Base-by-base conservation (phyloP, 2,888 invertebrate genomes). In the Geophilus truncorum region DNA sequence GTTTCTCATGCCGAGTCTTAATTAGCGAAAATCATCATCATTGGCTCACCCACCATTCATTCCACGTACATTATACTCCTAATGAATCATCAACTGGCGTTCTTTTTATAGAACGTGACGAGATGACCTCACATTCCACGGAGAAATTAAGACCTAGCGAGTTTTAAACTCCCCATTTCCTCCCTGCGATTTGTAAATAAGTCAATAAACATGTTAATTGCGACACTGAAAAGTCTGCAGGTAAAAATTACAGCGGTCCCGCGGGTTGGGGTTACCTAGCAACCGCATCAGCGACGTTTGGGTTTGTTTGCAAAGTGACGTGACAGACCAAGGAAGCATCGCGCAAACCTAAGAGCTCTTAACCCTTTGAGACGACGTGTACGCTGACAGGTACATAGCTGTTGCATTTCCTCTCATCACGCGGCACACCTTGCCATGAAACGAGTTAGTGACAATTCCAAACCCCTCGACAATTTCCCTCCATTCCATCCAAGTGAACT, bases 341-440 rank as follows among this genome's bases (percentile, higher is more conserved):
- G n/a, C 70, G 28, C 70, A 70, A 62, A 25, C 28, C 28, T 70
- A 70, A 70, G 70, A 70, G 70, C 70, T 70, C 70, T 45, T 45
- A 78, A 78, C 78, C 78, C 78, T 40, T 78, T 78, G 78, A 78
- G 78, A 78, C 78, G 21, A 32, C 32, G 45, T 28, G 23, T 12
- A 25, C 34, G 78, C 10, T 78, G 78, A 78, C 78, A 78, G 78
- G 78, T 78, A 78, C 78, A 78, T 34, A 45, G 45, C 45, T 78
- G 78, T 78, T 78, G 78, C 78, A 78, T 78, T 78, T 78, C 28
- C 78, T 36, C 70, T 70, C 70, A 25, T 70, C 70, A 70, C 70
- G 70, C n/a, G 70, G 70, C 70, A 70, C 70, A 70, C 70, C 70
- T 70, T 70, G 70, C 70, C 2, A 12, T 28, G 21, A 62, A 3